Percentiles rank a stretch among this genome's conserved stretches.
Conservation (phyloP, 2,888 invertebrate species). For the Aphidoletes aphidimyza region DNA sequence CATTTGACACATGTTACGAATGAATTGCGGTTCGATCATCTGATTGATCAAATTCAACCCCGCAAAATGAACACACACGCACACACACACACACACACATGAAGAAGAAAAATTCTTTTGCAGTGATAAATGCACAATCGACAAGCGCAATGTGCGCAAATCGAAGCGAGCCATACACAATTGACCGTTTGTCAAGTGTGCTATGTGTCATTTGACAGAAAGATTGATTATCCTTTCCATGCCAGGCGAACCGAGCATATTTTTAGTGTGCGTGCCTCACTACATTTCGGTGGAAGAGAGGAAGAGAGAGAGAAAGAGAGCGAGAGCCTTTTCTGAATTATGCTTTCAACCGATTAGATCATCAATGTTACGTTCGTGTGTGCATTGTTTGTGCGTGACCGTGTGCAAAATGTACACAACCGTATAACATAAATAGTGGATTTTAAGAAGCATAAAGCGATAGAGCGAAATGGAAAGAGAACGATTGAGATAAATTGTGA, state of each 20-base stretch:
- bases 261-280: background rate
- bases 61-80: background rate
- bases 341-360: conserved; percentile 45
- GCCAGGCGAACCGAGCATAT: background rate
- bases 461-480: background rate
- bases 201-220: background rate
- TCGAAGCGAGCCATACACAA: background rate
- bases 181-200: background rate
- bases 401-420: background rate
- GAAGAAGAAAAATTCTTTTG: background rate
- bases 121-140: no score
- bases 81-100: background rate
- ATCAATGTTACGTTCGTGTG: background rate
- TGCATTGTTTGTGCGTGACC: conserved; percentile 47
- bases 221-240: conserved; percentile 19
- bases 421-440: background rate
- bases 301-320: background rate
- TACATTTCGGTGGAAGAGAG: background rate
- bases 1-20: no score
- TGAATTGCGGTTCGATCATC: no score
- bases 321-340: background rate
- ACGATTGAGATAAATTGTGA: background rate
- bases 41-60: no score
- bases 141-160: no score
- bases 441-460: no score